Percentiles rank a stretch among this genome's conserved stretches.
Conservation (phyloP, 2,113 vertebrate genomes). For the Nanorana parkeri region DNA sequence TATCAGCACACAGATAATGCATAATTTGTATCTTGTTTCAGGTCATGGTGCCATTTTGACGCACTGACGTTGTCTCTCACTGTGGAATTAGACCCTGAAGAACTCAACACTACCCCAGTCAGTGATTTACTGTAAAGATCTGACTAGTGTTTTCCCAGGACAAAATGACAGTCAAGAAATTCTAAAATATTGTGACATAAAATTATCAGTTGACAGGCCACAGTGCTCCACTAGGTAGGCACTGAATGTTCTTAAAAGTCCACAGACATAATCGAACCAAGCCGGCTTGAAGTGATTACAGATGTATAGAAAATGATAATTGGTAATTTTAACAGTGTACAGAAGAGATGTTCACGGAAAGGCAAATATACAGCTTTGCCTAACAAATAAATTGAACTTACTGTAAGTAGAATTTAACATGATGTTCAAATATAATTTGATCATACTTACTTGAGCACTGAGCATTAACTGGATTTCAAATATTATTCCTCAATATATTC, state of each 20-base stretch:
- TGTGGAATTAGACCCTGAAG: constrained; percentile 16
- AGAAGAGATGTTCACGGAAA: constrained; percentile 32
- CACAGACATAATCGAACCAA: background rate
- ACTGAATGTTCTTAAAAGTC: constrained; percentile 39
- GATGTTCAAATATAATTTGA: constrained; percentile 37
- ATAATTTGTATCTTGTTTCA: constrained; percentile 29
- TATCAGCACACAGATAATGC: constrained; percentile 43
- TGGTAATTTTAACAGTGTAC: constrained; percentile 37
- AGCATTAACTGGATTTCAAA: constrained; percentile 1
- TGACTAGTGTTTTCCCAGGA: constrained; percentile 38
- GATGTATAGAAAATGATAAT: constrained; percentile 29
- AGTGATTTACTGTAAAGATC: constrained; percentile 28
- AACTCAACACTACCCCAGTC: background rate
- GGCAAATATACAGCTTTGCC: constrained; percentile 37
- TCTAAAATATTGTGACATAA: constrained; percentile 36
- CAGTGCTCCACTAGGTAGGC: constrained; percentile 22
- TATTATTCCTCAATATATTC: background rate
- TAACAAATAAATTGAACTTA: constrained; percentile 35
- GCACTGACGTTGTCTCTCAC: constrained; percentile 10
- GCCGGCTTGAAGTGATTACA: constrained; percentile 22
- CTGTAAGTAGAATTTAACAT: constrained; percentile 34
- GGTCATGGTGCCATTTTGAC: constrained; percentile 37
- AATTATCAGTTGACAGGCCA: constrained; percentile 36
- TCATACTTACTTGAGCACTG: background rate
- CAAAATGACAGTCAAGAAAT: constrained; percentile 22